Evolutionary conservation across 2,797 vertebrate genomes (phyloP).

Genomic region (Tragelaphus oryx): DNA sequence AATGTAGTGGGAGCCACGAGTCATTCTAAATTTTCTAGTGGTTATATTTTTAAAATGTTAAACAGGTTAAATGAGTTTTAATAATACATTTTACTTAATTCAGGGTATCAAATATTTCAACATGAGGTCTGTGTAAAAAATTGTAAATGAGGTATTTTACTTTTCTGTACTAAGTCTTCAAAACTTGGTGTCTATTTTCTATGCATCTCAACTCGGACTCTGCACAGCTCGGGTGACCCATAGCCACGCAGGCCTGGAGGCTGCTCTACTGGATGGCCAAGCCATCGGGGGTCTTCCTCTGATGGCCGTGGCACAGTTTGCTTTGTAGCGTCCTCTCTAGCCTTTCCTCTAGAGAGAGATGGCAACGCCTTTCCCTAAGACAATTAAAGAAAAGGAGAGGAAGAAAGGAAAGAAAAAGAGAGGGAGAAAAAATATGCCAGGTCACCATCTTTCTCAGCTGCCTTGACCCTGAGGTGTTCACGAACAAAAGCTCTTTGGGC

Average conservation of each 20-base stretch:
- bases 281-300: not conserved
- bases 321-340: not conserved
- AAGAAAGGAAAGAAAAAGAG: not conserved
- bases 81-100: not conserved
- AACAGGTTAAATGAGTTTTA: not conserved
- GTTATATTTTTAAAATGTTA: not conserved
- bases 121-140: not conserved
- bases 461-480: not conserved
- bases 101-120: not conserved
- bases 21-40: not conserved
- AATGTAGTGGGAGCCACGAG: not conserved
- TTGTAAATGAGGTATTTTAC: not conserved
- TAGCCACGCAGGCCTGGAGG: not conserved
- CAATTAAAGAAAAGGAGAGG: not conserved
- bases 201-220: not conserved
- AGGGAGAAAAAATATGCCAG: not conserved
- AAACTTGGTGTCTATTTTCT: not conserved
- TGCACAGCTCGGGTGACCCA: not conserved
- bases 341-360: not conserved
- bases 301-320: not conserved
- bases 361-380: not conserved
- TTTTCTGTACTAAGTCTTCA: not conserved
- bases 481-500: not conserved
- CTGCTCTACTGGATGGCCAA: not conserved
- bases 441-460: not conserved